Conservation (phyloP, 2,113 vertebrate species). For the Silurus meridionalis region DNA sequence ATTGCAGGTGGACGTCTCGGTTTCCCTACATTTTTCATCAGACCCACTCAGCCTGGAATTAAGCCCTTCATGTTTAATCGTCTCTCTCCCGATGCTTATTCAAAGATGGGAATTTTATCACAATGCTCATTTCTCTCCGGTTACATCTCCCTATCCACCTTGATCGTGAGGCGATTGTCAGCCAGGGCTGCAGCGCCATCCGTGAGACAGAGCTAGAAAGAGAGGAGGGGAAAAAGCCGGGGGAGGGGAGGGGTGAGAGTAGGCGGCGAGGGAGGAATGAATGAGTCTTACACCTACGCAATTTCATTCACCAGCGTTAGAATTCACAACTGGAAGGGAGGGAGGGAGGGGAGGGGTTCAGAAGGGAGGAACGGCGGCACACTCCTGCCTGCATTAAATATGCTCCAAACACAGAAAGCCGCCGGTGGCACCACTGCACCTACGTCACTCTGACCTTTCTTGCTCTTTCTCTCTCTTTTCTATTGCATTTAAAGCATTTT, state of each 20-base stretch:
- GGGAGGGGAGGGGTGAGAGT: conserved; percentile 53
- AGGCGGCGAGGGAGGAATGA: conserved; percentile 65
- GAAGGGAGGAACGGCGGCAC: conserved; percentile 66
- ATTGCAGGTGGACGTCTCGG: conserved; percentile 42
- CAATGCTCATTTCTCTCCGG: not conserved
- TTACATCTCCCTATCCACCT: conserved; percentile 2
- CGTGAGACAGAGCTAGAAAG: conserved; percentile 24
- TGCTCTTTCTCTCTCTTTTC: conserved; percentile 64
- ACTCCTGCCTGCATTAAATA: conserved; percentile 70
- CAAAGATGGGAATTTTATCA: conserved; percentile 6
- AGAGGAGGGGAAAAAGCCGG: conserved; percentile 10
- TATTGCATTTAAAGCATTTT: conserved; percentile 59
- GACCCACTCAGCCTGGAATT: conserved; percentile 12
- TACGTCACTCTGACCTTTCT: conserved; percentile 69
- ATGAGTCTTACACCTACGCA: conserved; percentile 74
- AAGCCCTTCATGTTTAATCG: not conserved
- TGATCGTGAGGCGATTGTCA: conserved; percentile 16
- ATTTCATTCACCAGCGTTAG: conserved; percentile 78
- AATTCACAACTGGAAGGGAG: conserved; percentile 68
- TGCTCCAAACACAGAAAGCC: conserved; percentile 74
- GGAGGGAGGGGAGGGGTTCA: conserved; percentile 34
- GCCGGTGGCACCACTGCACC: conserved; percentile 73
- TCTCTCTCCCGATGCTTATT: not conserved
- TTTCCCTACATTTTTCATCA: conserved; percentile 52
- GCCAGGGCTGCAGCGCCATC: conserved; percentile 34